Conservation (phyloP, 2,888 invertebrate species). For the Athripsodes cinereus region DNA sequence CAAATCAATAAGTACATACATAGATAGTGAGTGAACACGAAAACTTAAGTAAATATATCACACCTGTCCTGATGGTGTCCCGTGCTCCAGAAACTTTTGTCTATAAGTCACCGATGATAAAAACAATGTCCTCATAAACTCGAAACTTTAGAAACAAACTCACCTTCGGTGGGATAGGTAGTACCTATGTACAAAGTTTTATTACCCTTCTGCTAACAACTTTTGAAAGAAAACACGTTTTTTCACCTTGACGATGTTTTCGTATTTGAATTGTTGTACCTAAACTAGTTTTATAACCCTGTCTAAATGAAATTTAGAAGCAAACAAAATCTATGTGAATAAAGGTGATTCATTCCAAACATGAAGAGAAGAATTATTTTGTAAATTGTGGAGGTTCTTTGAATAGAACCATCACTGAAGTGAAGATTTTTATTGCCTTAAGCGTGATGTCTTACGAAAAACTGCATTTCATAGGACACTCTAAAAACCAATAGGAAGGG, state of each 20-base stretch:
- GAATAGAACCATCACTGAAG: no score
- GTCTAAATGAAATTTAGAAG: no score
- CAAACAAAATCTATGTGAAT: no score
- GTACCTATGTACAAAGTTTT: neutral
- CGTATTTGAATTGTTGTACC: neutral
- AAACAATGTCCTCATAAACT: slow-evolving; percentile 1
- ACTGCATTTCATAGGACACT: no score
- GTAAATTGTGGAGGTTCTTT: no score
- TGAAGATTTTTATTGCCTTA: no score
- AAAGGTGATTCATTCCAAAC: no score
- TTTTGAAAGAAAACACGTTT: neutral
- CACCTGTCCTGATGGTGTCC: neutral
- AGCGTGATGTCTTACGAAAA: no score
- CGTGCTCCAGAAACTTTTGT: neutral
- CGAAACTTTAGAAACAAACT: neutral
- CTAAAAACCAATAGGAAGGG: no score
- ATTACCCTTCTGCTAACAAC: neutral
- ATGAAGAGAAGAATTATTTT: no score
- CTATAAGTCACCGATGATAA: neutral
- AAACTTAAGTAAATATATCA: neutral
- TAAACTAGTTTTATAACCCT: no score
- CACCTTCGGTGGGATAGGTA: neutral
- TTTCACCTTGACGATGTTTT: neutral
- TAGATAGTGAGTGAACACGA: neutral
- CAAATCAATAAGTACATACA: no score